These are phyloP conservation scores for Netelia fuscicornis DNA, from an alignment of 2,888 invertebrate genomes.

Conservation along the genomic window DNA sequence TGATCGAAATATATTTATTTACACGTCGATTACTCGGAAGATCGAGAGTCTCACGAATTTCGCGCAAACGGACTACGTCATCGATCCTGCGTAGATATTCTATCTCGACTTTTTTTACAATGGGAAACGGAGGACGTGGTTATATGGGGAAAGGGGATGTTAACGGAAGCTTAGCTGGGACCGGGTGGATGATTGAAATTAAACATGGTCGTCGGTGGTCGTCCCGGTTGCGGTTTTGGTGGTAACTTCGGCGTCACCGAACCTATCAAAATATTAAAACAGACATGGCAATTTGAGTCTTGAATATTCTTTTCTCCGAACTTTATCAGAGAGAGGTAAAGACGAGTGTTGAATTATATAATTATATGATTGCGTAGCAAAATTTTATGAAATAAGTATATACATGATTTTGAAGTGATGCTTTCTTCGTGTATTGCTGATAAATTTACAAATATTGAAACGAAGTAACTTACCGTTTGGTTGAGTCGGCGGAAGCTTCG, in stretches of 20 bases:
- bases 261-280: conserved; percentile 73
- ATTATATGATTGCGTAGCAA: too few relatives aligned
- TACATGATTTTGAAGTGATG: too few relatives aligned
- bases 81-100: conserved; percentile 41
- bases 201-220: conserved; percentile 83
- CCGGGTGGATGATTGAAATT: conserved; percentile 83
- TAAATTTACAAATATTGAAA: neutral
- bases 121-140: conserved; percentile 26
- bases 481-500: conserved; percentile 80
- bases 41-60: conserved; percentile 42
- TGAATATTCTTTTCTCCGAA: conserved; percentile 53
- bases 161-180: conserved; percentile 78
- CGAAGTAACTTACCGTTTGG: conserved; percentile 79
- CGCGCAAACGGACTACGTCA: conserved; percentile 44
- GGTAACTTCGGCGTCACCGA: conserved; percentile 83
- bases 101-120: conserved; percentile 29
- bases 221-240: conserved; percentile 82
- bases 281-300: conserved; percentile 47
- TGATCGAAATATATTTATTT: conserved; percentile 48
- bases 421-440: too few relatives aligned
- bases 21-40: conserved; percentile 18
- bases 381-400: too few relatives aligned
- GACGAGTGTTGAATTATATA: neutral
- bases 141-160: neutral
- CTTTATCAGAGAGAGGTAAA: neutral